Base-by-base conservation (phyloP, 1,140 invertebrate genomes). In the fruit fly (Drosophila melanogaster) region DNA sequence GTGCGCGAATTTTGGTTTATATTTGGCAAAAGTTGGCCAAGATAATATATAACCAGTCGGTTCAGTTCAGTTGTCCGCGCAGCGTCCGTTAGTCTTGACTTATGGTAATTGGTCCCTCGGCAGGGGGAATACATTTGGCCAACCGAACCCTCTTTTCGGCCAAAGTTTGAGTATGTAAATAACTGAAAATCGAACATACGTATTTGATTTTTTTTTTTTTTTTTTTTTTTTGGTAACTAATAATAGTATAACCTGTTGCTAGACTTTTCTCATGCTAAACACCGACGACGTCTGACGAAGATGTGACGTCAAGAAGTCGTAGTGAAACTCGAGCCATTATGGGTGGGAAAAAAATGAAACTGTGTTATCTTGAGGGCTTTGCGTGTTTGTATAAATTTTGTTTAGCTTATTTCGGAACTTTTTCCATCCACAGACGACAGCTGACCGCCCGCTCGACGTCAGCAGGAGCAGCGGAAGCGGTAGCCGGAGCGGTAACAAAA, bases 371-470 rank as follows among this genome's bases (percentile, higher is more conserved):
- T 47, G 19, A 22, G 22, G 26, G 1, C 22, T 3, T 26, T 8
- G n/a, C 5, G 0, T 15, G 24, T 33, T n/a, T 26, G 4, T 8
- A 8, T 30, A 1, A 2, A 2, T 19, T 6, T 19, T 6, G n/a
- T 17, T 35, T 17, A 10, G 0, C 3, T 6, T 35, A 12, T 14
- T 35, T 33, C 12, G 14, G 2, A 3, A 4, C 33, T 33, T 30
- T 50, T 12, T 3, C 7, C 6, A 14, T 0, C 35, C 8, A 14
- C 43, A 86, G 79, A 83, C 79, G 65, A 79, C 64, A 81, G 71
- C 77, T 86, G 81, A 49, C 79, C 58, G 72, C 33, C 57, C 44
- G 72, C 77, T 62, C 24, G 35, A 40, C 51, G 64, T 55, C 56
- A 80, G 38, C 65, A 77, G 41, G 50, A 56, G 49, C 40, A 77